Conservation (phyloP, 2,113 vertebrate species). For the Sprattus sprattus region DNA sequence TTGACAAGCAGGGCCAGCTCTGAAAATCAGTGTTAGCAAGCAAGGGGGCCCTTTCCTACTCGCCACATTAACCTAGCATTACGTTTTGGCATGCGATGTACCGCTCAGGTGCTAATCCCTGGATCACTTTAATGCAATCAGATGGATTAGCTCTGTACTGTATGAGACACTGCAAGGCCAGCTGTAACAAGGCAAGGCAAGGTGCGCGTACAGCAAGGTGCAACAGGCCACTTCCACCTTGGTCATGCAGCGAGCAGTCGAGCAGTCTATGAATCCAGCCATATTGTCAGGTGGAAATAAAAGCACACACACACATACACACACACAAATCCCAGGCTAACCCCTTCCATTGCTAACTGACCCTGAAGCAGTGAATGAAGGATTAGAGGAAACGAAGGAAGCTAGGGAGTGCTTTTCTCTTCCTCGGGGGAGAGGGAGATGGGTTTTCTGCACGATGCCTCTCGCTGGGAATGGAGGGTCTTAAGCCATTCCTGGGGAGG, state of each 20-base stretch:
- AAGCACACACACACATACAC: neutral
- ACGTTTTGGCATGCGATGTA: neutral
- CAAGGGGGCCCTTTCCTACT: neutral
- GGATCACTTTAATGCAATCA: slow-evolving; percentile 63
- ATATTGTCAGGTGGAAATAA: slow-evolving; percentile 43
- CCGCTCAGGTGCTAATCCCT: slow-evolving; percentile 60
- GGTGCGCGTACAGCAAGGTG: neutral
- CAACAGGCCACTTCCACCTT: neutral
- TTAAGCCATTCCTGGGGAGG: neutral
- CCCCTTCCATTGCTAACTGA: slow-evolving; percentile 47
- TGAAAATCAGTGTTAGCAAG: no score
- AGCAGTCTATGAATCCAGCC: slow-evolving; percentile 39
- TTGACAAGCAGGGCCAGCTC: no score
- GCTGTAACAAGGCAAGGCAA: neutral
- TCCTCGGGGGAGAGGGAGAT: neutral
- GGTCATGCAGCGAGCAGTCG: neutral
- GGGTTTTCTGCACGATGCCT: neutral
- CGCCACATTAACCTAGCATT: neutral
- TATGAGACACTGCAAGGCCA: slow-evolving; percentile 3
- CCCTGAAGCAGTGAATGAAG: slow-evolving; percentile 52
- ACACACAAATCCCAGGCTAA: slow-evolving; percentile 53
- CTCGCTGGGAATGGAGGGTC: neutral
- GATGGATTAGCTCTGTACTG: slow-evolving; percentile 52
- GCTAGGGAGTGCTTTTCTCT: neutral
- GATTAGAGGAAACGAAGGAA: slow-evolving; percentile 55